Conservation (phyloP, 2,888 invertebrate species). For the Bruchidius siliquastri region DNA sequence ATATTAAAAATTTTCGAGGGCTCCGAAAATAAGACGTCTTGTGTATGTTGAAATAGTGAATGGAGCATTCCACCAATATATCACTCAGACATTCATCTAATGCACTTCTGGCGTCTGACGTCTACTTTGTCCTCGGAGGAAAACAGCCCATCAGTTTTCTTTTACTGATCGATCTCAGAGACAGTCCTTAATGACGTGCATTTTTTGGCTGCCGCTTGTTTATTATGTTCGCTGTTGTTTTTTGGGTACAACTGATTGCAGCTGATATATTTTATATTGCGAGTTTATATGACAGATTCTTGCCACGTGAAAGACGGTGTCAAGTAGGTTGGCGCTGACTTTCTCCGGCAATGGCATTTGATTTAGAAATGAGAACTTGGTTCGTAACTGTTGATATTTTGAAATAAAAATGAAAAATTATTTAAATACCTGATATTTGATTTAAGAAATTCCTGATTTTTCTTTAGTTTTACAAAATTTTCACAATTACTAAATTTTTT, state of each 20-base stretch:
- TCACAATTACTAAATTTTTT: too few relatives aligned
- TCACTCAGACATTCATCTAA: slow-evolving; percentile 16
- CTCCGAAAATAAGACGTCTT: slow-evolving; percentile 24
- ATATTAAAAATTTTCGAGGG: slow-evolving; percentile 28
- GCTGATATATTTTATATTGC: background rate
- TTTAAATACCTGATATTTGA: too few relatives aligned
- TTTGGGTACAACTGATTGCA: background rate
- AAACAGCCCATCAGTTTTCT: background rate
- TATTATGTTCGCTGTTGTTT: background rate
- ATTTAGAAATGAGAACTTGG: too few relatives aligned
- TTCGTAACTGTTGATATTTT: too few relatives aligned
- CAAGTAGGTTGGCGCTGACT: too few relatives aligned
- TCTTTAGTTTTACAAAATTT: too few relatives aligned
- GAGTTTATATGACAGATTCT: background rate
- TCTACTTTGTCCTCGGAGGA: slow-evolving; percentile 3
- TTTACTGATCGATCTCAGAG: background rate
- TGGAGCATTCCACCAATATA: slow-evolving; percentile 18
- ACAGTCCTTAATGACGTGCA: background rate
- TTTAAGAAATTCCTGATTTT: too few relatives aligned
- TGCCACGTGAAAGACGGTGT: background rate
- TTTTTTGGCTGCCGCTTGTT: background rate
- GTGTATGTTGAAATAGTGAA: slow-evolving; percentile 14
- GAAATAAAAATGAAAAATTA: too few relatives aligned
- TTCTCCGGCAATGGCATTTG: too few relatives aligned
- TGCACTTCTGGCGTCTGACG: slow-evolving; percentile 8